A percentile compares a stretch with the other conserved stretches of the same genome.
These are phyloP conservation scores for Lithosia quadra DNA, from an alignment of 2,888 invertebrate species.

Conservation along the genomic window DNA sequence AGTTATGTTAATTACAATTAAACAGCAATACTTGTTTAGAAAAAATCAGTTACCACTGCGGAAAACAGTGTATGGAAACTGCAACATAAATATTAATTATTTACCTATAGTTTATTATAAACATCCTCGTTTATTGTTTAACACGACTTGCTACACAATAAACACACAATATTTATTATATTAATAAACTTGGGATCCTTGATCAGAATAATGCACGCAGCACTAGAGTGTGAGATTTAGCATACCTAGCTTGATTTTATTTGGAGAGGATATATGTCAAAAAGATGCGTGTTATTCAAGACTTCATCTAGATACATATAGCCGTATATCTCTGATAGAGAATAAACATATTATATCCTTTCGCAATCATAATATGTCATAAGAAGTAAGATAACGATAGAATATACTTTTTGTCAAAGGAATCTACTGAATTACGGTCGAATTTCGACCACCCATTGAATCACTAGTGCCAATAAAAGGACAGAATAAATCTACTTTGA, in stretches of 20 bases:
- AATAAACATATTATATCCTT: neutral
- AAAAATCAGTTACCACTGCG: neutral
- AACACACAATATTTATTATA: constrained; percentile 6
- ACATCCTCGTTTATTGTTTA: constrained; percentile 1
- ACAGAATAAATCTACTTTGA: constrained; percentile 6
- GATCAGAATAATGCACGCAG: neutral
- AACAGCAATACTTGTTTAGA: neutral
- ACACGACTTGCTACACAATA: neutral
- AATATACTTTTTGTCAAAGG: neutral
- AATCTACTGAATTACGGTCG: neutral
- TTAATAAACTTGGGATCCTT: neutral
- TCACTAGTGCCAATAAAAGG: neutral
- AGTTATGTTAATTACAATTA: constrained; percentile 35
- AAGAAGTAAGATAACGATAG: neutral
- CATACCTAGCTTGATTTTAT: neutral
- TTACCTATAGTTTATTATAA: neutral
- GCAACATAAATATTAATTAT: constrained; percentile 9
- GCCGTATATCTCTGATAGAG: neutral
- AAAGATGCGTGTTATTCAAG: neutral
- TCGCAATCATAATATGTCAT: neutral
- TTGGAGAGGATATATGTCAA: neutral
- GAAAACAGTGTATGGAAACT: constrained; percentile 28
- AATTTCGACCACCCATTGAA: constrained; percentile 1
- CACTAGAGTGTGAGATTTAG: neutral
- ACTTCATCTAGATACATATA: neutral